phyloP scores from a whole-genome alignment of 2,113 vertebrate species.

The Bothrops jararaca region DNA sequence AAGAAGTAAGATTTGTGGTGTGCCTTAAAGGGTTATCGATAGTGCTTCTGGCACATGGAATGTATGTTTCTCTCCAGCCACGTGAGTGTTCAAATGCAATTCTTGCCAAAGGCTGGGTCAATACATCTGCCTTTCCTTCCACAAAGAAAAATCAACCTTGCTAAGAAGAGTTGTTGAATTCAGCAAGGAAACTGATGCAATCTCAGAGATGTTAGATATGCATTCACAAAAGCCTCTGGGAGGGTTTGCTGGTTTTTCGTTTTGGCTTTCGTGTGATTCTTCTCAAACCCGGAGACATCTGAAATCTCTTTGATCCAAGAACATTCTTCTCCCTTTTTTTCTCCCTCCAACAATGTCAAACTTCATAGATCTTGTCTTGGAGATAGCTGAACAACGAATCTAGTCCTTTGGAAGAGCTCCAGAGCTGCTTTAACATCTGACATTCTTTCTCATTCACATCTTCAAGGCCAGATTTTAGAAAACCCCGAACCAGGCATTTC shows the following conservation, averaged over 20 bases:
- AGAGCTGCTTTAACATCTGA: conserved; percentile 92
- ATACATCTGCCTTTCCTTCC: conserved; percentile 51
- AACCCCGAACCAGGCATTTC: conserved; percentile 90
- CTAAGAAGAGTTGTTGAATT: conserved; percentile 62
- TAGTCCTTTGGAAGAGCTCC: conserved; percentile 95
- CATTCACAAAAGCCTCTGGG: conserved; percentile 60
- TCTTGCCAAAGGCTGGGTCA: conserved; percentile 47
- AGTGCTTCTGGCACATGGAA: conserved; percentile 61
- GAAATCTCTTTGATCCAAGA: conserved; percentile 44
- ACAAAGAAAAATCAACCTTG: conserved; percentile 63
- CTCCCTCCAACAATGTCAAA: conserved; percentile 67
- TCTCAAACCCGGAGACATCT: conserved; percentile 41
- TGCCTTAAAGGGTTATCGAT: conserved; percentile 45
- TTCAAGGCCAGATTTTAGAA: conserved; percentile 87
- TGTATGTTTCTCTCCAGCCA: conserved; percentile 47
- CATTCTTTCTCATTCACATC: conserved; percentile 96
- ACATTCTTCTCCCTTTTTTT: background rate
- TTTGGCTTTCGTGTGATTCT: background rate
- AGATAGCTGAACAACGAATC: conserved; percentile 93
- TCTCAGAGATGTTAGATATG: conserved; percentile 58
- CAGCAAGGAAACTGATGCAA: conserved; percentile 66
- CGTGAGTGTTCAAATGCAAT: conserved; percentile 56
- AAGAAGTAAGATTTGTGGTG: conserved; percentile 32
- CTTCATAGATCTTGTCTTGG: conserved; percentile 90
- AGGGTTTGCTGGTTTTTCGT: conserved; percentile 46